A percentile compares a stretch with the other conserved stretches of the same genome.
Evolutionary conservation across 2,888 invertebrate genomes (phyloP).

Genomic region (Epicampocera succincta): DNA sequence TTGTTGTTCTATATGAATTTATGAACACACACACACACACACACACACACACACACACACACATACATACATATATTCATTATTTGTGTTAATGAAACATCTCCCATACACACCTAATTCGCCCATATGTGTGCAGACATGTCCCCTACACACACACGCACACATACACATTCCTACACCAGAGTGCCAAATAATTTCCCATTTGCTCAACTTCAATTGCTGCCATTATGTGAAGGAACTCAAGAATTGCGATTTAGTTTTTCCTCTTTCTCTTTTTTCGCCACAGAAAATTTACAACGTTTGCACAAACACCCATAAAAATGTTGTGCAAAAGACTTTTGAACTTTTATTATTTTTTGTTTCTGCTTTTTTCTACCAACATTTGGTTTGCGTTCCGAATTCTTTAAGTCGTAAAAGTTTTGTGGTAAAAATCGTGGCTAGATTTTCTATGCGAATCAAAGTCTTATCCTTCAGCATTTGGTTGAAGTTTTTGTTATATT

Average conservation of each 20-base stretch:
- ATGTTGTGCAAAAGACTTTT: conserved; percentile 34
- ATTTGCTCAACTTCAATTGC: conserved; percentile 60
- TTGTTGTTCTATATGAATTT: too few species aligned
- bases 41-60: neutral
- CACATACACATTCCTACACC: neutral
- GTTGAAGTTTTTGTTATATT: neutral
- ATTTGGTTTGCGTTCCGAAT: conserved; percentile 11
- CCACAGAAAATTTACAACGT: conserved; percentile 14
- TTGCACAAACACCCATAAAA: conserved; percentile 35
- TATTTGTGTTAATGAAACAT: conserved; percentile 55
- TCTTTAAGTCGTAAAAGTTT: conserved; percentile 54
- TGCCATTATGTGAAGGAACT: conserved; percentile 49
- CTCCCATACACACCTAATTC: conserved; percentile 4
- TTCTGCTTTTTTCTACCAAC: neutral
- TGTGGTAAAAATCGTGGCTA: conserved; percentile 40
- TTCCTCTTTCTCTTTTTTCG: neutral
- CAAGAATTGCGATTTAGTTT: conserved; percentile 52
- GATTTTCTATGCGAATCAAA: conserved; percentile 41
- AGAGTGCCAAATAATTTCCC: conserved; percentile 35
- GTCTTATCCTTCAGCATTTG: conserved; percentile 28
- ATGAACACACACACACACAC: neutral
- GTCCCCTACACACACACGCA: neutral
- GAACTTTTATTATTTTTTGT: conserved; percentile 22
- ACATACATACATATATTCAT: neutral
- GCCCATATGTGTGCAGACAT: conserved; percentile 2